Base-by-base conservation (phyloP, 2,888 invertebrate species). In the Sphaerophoria rueppellii region DNA sequence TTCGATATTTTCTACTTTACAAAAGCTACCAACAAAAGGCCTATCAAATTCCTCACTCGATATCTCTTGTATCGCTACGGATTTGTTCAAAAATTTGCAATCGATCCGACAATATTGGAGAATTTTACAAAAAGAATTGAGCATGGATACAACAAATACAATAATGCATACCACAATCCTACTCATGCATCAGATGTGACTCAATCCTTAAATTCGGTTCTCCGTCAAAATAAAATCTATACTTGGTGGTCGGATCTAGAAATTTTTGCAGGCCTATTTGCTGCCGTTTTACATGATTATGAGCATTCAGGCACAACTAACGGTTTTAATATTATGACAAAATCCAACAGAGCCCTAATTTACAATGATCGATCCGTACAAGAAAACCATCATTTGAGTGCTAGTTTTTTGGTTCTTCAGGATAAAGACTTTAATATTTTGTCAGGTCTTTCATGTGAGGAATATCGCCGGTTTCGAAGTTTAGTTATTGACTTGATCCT, bases 301-400 rank as follows among this genome's bases (percentile, higher is more conserved):
- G 98, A 98, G 92, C 98, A 98, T 92, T 98, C 98, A 12, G 98
- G 98, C 88, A 98, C 98, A 87, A 98, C 98, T 40, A 98, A 98
- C 93, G 98, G 97, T 93, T 98, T 98, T 93, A 98, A 98, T 92
- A 97, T 98, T 58, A 98, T 97, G 95, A 98, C 98, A 4, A 96
- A 97, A 37, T 96, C 98, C 2, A 97, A 98, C 72, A 96, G 96
- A 32, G 98, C 98, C 0, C 92, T 98, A 88, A 93, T 98, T 60
- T 99, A 98, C 93, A 98, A 98, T 92, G 98, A 98, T 91, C 93
- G 97, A 55, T 91, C 92, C 2, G 91, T 91, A 7, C 87, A 91
- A 52, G 92, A 91, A 87, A 92, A 92, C 79, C 92, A 92, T 87
- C 92, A 92, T 87, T 89, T 91, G 14, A 91, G 91, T 88, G 90